These are phyloP conservation scores for Heliconius erato DNA, from an alignment of 2,888 invertebrate genomes.

Conservation along the genomic window DNA sequence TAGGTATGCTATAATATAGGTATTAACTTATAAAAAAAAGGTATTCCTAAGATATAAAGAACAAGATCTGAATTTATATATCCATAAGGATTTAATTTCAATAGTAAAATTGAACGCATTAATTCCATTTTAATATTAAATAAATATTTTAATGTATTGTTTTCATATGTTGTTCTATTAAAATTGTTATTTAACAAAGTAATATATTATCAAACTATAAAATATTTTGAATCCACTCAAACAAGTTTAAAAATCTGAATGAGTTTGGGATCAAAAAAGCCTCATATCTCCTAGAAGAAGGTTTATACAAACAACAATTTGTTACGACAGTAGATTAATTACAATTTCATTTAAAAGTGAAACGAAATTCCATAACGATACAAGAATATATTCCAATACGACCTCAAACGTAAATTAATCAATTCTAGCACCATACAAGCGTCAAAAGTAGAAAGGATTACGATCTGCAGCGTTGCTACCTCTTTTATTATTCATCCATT, in stretches of 20 bases:
- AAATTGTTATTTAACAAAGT: too few species aligned
- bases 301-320: neutral
- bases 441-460: constrained; percentile 39
- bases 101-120: too few species aligned
- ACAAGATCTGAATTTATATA: too few species aligned
- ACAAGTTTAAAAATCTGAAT: neutral
- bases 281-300: neutral
- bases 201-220: too few species aligned
- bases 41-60: too few species aligned
- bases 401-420: constrained; percentile 21
- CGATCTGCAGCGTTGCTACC: constrained; percentile 46
- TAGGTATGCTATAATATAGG: too few species aligned
- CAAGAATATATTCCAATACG: constrained; percentile 7
- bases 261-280: neutral
- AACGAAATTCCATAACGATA: neutral
- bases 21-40: too few species aligned
- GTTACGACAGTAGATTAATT: neutral
- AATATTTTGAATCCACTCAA: too few species aligned
- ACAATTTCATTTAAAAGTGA: constrained; percentile 9
- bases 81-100: too few species aligned
- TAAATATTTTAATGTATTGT: too few species aligned
- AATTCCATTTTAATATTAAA: too few species aligned
- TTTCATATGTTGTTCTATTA: too few species aligned
- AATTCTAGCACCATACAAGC: constrained; percentile 24
- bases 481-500: constrained; percentile 57